These are phyloP conservation scores for Clusia tigrina DNA, from an alignment of 2,888 invertebrate genomes.

Conservation along the genomic window DNA sequence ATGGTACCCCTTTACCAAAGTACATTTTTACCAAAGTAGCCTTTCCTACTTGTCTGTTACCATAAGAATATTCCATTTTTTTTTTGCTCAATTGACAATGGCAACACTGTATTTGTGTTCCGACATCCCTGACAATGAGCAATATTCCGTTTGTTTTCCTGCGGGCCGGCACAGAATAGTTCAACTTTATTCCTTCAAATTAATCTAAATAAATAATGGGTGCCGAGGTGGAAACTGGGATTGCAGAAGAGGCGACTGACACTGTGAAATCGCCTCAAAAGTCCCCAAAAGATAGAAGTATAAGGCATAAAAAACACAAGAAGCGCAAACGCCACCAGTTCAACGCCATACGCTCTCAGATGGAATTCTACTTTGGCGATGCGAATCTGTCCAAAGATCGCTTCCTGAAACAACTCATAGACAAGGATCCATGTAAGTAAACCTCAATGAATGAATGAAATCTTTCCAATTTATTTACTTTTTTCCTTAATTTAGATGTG, in stretches of 20 bases:
- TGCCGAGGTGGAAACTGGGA: neutral
- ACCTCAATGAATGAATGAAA: too few species aligned
- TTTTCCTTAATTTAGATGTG: constrained; percentile 73
- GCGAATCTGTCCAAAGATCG: constrained; percentile 91
- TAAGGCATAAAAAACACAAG: constrained; percentile 57
- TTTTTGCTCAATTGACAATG: neutral
- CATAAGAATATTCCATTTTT: neutral
- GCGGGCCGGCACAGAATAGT: too few species aligned
- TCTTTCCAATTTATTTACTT: constrained; percentile 32
- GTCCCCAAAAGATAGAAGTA: neutral
- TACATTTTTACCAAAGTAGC: too few species aligned
- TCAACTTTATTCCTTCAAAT: too few species aligned
- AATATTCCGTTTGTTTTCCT: too few species aligned
- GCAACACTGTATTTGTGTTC: too few species aligned
- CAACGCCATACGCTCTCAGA: constrained; percentile 79
- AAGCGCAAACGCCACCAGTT: constrained; percentile 80
- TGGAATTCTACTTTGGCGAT: constrained; percentile 97
- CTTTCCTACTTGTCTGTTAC: too few species aligned
- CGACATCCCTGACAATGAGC: too few species aligned
- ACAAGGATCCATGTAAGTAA: constrained; percentile 73
- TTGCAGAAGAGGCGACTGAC: neutral
- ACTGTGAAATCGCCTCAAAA: neutral
- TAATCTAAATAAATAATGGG: neutral
- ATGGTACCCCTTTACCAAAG: too few species aligned
- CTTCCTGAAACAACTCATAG: constrained; percentile 76